Evolutionary conservation across 1,140 invertebrate genomes (phyloP), one percentile per base, ranked within the genome.

Genomic region (Zaprionus capensis): DNA sequence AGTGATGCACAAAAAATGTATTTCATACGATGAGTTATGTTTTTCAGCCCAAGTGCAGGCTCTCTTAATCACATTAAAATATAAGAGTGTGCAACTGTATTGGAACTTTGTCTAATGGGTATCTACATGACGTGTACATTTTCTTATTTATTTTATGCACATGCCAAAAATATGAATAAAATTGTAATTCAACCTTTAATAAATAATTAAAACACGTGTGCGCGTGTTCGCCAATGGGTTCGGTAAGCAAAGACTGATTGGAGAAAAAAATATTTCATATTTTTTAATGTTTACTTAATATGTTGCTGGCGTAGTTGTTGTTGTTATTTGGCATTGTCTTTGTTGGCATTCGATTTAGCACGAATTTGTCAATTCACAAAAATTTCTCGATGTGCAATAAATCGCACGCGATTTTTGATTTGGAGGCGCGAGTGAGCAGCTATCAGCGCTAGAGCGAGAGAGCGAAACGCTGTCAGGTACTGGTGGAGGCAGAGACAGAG

Each of bases 341-440:
- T 85, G 69, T 85, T 85, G 70, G 67, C 71, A 85, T 74, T 69
- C 63, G 70, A 58, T 81, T 85, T 85, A 85, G 82, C 82, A 85
- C 71, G 61, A 81, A 76, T 81, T 88, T 73, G 85, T 88, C 62
- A 80, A 65, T 71, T 70, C 57, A 15, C 22, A 55, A 26, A 58
- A 80, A 71, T 72, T 71, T 76, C 62, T 28, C 67, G 36, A 61
- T n/a, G 24, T 70, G 49, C 15, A 44, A 46, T 46, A 66, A 84
- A 84, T 86, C 75, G 82, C 82, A 85, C 78, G 82, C 82, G 82
- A 85, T 80, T 34, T 81, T 76, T 61, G 51, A 28, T 67, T 26
- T 49, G 41, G 59, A 57, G 75, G 69, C 58, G 67, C 76, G 51
- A 46, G 7, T 1, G 41, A 46, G 41, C n/a, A 65, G 66, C 66